Base-by-base conservation (phyloP, 1,140 invertebrate species). In the Polyergus mexicanus region DNA sequence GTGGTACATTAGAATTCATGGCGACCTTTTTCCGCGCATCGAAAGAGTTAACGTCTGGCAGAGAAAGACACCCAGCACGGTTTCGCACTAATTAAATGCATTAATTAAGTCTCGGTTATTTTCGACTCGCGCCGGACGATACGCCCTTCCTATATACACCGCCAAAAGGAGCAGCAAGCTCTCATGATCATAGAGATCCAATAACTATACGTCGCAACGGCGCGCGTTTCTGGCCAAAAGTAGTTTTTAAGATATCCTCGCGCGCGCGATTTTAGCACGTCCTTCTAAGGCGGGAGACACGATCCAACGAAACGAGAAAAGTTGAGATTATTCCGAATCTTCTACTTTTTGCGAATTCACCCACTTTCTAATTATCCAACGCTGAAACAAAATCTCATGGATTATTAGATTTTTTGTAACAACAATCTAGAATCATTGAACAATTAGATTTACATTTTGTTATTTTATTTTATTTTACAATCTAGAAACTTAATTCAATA, bases 71-170 rank as follows among this genome's bases (percentile, higher is more conserved):
- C 16, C n/a, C 11, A 75, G 76, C 76, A 68, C 32, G 41, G 28
- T 66, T 78, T 68, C n/a, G 25, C 75, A 38, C 44, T 41, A 38
- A 51, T 28, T 44, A 47, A 63, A 56, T 41, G 76, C 16, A 28
- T 77, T 77, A 77, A 84, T 77, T 62, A 84, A 84, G 22, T 65
- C 81, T 38, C 56, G 51, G 71, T 84, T 84, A 75, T 63, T 75
- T 44, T 25, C 32, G 56, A 19, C n/a, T 75, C 69, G 63, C 65
- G 22, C 32, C 71, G 75, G 65, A 60, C 75, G 75, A 65, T 41
- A 47, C 75, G 11, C 38, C 60, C 38, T 77, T 65, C 58, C 58
- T 77, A 63, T 44, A 28, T 44, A 66, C 38, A 66, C 25, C 62
- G 63, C 75, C 58, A 63, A 44, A 38, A 68, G 11, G 38, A 25